phyloP scores from a whole-genome alignment of 2,888 invertebrate species.

The Cerastoderma edule region DNA sequence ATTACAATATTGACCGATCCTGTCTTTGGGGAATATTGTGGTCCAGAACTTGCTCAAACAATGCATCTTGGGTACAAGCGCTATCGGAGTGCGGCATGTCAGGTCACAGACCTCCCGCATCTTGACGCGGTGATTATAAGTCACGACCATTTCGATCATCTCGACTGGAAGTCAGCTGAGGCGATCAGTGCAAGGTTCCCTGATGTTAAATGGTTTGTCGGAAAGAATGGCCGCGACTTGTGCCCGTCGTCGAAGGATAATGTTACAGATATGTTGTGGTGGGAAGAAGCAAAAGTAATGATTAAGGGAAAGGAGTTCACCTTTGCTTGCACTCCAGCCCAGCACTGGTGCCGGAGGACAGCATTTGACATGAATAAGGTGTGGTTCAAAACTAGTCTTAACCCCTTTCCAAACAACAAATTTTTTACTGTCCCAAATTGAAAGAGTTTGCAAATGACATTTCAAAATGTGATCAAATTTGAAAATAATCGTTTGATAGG shows the following conservation, averaged over 20 bases:
- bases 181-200: conserved; percentile 66
- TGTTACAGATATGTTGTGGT: conserved; percentile 57
- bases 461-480: no score
- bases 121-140: conserved; percentile 85
- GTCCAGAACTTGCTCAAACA: conserved; percentile 69
- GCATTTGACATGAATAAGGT: conserved; percentile 84
- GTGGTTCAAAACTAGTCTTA: conserved; percentile 2
- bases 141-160: conserved; percentile 85
- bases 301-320: conserved; percentile 16
- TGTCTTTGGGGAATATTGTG: conserved; percentile 83
- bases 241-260: conserved; percentile 67
- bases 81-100: conserved; percentile 77
- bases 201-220: conserved; percentile 52
- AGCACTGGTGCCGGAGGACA: conserved; percentile 85
- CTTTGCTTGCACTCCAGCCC: conserved; percentile 84
- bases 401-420: no score
- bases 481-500: no score
- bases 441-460: no score
- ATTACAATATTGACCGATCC: conserved; percentile 84
- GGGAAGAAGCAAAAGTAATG: conserved; percentile 34
- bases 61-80: conserved; percentile 79
- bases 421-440: no score
- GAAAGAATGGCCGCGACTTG: conserved; percentile 71
- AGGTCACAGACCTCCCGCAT: conserved; percentile 82
- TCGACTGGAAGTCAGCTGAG: conserved; percentile 80